Percentiles rank a stretch among this genome's conserved stretches.
phyloP scores from a whole-genome alignment of 1,140 invertebrate species.

The Stenopsyche tienmushanensis region DNA sequence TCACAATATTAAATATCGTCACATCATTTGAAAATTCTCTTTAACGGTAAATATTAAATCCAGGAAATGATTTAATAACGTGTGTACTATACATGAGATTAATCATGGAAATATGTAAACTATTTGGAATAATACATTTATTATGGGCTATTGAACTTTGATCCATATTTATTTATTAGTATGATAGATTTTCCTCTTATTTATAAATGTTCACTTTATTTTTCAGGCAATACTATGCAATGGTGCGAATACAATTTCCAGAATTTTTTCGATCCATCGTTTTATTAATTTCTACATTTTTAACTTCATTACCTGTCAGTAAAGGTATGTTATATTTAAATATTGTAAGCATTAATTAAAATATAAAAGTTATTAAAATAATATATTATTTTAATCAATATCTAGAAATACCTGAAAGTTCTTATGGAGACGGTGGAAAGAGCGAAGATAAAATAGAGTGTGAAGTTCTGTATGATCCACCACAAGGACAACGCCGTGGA shows the following conservation, averaged over 20 bases:
- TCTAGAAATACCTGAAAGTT: conserved; percentile 9
- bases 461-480: conserved; percentile 47
- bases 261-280: conserved; percentile 17
- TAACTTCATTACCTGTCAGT: not conserved
- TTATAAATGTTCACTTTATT: not conserved
- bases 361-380: not conserved
- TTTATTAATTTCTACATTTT: not conserved
- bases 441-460: conserved; percentile 40
- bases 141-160: not conserved
- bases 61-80: not conserved
- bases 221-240: conserved; percentile 25
- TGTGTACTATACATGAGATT: not conserved
- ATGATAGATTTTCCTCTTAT: no score
- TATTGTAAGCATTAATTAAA: not conserved
- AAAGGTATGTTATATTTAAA: conserved; percentile 7
- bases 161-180: no score
- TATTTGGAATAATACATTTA: not conserved
- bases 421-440: not conserved
- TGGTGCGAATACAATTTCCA: conserved; percentile 21
- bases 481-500: conserved; percentile 32
- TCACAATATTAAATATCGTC: no score
- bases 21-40: no score
- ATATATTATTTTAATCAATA: not conserved
- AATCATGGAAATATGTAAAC: not conserved
- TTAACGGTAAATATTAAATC: not conserved